phyloP scores from a whole-genome alignment of 2,888 invertebrate genomes.

The Synergus itoensis region DNA sequence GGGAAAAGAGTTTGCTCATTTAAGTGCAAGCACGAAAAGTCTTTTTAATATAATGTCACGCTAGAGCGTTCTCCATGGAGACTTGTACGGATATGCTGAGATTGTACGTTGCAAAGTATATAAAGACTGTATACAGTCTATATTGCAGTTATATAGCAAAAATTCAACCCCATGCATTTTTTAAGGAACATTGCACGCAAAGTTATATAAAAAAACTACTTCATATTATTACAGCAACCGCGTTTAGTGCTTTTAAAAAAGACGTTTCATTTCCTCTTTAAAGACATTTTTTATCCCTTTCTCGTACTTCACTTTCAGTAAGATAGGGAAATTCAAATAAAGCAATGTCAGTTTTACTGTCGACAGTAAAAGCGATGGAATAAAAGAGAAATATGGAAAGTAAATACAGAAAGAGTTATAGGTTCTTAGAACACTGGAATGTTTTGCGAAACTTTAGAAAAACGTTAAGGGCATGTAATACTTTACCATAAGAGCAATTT shows the following conservation, averaged over 20 bases:
- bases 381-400: not conserved
- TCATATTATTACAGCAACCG: no score
- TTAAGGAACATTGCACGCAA: not conserved
- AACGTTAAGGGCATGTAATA: no score
- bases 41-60: conserved; percentile 50
- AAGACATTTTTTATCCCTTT: not conserved
- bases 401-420: not conserved
- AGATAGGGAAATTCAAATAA: not conserved
- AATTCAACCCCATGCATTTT: not conserved
- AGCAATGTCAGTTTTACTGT: not conserved
- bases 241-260: not conserved
- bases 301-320: not conserved
- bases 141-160: not conserved
- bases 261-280: not conserved
- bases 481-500: no score
- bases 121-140: not conserved
- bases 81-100: conserved; percentile 56
- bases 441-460: no score
- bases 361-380: not conserved
- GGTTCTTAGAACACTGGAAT: no score
- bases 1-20: not conserved
- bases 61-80: conserved; percentile 48
- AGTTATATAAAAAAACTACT: not conserved
- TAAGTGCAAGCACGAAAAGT: conserved; percentile 32
- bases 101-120: conserved; percentile 11